phyloP scores from a whole-genome alignment of 2,797 vertebrate species.

The Amphiprion clarkii region DNA sequence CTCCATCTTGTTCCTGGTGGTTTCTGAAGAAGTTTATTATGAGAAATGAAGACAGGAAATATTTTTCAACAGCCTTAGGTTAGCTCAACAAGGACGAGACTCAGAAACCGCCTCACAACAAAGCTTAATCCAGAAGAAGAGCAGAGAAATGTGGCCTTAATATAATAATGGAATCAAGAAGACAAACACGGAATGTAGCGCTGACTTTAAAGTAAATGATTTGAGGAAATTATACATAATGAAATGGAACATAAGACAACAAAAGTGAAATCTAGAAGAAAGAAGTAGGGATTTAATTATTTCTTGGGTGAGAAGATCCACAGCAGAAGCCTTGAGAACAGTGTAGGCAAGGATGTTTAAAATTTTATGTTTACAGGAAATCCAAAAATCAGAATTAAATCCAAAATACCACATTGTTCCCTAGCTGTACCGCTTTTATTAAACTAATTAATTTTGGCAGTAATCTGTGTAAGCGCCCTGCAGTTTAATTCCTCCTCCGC shows the following conservation, averaged over 20 bases:
- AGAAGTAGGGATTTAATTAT: conserved; percentile 26
- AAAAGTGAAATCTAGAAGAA: conserved; percentile 39
- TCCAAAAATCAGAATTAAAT: conserved; percentile 30
- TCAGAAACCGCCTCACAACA: conserved; percentile 49
- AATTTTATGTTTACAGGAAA: conserved; percentile 24
- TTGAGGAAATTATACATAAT: conserved; percentile 65
- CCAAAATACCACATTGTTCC: conserved; percentile 38
- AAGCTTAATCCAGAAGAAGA: conserved; percentile 41
- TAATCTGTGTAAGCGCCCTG: conserved; percentile 46
- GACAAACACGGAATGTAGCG: conserved; percentile 43
- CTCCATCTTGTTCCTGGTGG: conserved; percentile 65
- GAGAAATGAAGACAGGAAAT: conserved; percentile 82
- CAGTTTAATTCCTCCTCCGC: conserved; percentile 13
- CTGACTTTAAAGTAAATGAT: conserved; percentile 51
- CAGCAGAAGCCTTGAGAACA: conserved; percentile 14
- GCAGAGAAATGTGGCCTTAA: conserved; percentile 63
- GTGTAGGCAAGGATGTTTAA: conserved; percentile 20
- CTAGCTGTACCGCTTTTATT: conserved; percentile 25
- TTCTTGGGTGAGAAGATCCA: conserved; percentile 33
- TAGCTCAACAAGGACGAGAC: conserved; percentile 62
- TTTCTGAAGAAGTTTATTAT: conserved; percentile 76
- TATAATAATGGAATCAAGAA: conserved; percentile 54
- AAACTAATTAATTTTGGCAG: conserved; percentile 56
- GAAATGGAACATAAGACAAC: conserved; percentile 34
- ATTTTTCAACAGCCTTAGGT: conserved; percentile 74